Conservation (phyloP, 2,888 invertebrate genomes). For the Hemistola chrysoprasaria region DNA sequence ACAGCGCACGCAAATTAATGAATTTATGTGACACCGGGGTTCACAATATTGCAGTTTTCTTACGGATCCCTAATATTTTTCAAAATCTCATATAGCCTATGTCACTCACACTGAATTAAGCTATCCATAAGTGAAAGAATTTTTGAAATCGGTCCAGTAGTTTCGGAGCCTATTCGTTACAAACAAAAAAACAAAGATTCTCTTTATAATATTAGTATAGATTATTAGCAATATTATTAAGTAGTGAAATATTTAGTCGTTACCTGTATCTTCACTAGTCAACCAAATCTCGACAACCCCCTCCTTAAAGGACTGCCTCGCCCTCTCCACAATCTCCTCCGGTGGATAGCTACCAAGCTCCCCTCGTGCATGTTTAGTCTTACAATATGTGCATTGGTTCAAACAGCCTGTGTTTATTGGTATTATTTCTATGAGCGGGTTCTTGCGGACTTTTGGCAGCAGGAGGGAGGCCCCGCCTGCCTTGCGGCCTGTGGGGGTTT, state of each 20-base stretch:
- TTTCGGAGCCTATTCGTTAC: too few species aligned
- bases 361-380: slow-evolving; percentile 98
- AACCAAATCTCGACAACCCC: slow-evolving; percentile 98
- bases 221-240: too few species aligned
- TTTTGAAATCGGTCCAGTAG: too few species aligned
- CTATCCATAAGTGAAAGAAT: too few species aligned
- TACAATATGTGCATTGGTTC: slow-evolving; percentile 99
- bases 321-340: slow-evolving; percentile 93
- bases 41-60: too few species aligned
- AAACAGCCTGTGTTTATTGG: slow-evolving; percentile 98
- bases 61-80: too few species aligned
- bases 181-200: too few species aligned
- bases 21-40: too few species aligned
- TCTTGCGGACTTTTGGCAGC: slow-evolving; percentile 96
- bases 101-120: too few species aligned
- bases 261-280: slow-evolving; percentile 98
- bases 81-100: too few species aligned
- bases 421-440: slow-evolving; percentile 98
- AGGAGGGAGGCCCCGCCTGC: slow-evolving; percentile 93
- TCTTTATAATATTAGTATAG: too few species aligned
- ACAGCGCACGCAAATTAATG: too few species aligned
- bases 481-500: slow-evolving; percentile 89
- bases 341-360: slow-evolving; percentile 97
- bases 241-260: slow-evolving; percentile 13
- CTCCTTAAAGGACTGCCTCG: slow-evolving; percentile 92